Evolutionary conservation across 2,888 invertebrate genomes (phyloP), one percentile per base, ranked within the genome.

Genomic region (Meghimatium bilineatum): DNA sequence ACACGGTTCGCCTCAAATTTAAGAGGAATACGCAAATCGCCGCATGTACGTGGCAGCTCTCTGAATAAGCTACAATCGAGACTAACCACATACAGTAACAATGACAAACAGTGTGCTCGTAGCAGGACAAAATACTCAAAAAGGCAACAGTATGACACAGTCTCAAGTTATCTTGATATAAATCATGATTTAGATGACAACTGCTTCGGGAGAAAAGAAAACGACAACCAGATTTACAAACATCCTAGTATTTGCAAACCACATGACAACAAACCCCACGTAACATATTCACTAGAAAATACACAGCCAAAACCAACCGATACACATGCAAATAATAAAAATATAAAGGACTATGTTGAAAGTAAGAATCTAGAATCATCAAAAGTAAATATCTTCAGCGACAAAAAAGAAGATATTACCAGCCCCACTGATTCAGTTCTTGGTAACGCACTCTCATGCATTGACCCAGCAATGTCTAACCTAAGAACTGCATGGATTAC

Each of bases 161-260:
- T 32, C 44, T 29, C n/a, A 6, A 38, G 72, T 17, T 52, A 49
- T 32, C 29, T 49, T 74, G 17, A 29, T n/a, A 52, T 52, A 20
- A 12, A 36, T 72, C 23, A 60, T n/a, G 80, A 80, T 12, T 66
- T 29, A 6, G 82, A 76, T 38, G 56, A 34, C 20, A 69, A 76
- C 26, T 44, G 67, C 14, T 44, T 49, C 6, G 76, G 60, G n/a
- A 72, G 72, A 10, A 26, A 52, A 12, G 69, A 76, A 29, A 34
- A 23, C 26, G 17, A 17, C 23, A 34, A 14, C 29, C 52, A 52
- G 12, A 49, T 32, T 14, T 29, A 76, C n/a, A 82, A 67, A 34
- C 34, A 67, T 17, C 56, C 52, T 10, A 34, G 29, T 29, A 52
- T 67, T 34, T 23, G 76, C n/a, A 49, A 67, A 23, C 36, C 63